phyloP scores from a whole-genome alignment of 2,888 invertebrate genomes.

The Stenodema calcarata region DNA sequence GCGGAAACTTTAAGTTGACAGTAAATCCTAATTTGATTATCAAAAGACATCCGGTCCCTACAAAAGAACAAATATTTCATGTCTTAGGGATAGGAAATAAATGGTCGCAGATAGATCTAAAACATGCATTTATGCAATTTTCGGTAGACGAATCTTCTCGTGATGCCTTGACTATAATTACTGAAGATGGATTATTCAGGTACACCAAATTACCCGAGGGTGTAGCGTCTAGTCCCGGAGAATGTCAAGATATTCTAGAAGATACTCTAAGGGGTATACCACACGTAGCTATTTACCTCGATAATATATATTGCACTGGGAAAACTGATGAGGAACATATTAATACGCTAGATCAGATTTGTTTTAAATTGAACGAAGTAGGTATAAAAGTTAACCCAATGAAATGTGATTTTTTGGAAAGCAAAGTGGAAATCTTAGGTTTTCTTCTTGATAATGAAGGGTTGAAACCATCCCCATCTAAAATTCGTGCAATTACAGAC shows the following conservation, averaged over 20 bases:
- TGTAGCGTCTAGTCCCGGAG: constrained; percentile 1
- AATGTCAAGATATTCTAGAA: constrained; percentile 22
- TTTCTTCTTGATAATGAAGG: background rate
- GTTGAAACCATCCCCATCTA: background rate
- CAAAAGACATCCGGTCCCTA: too few relatives aligned
- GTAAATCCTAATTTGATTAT: too few relatives aligned
- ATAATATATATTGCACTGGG: constrained; percentile 13
- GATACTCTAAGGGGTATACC: background rate
- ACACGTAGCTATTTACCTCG: background rate
- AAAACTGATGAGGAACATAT: background rate
- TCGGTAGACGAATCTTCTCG: background rate
- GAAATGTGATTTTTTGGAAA: background rate
- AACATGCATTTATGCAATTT: constrained; percentile 24
- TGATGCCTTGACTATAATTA: background rate
- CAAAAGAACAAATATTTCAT: too few relatives aligned
- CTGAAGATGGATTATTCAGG: background rate
- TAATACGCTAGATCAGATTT: background rate
- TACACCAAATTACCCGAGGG: background rate
- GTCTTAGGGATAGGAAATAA: too few relatives aligned
- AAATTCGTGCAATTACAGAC: background rate
- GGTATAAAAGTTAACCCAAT: background rate
- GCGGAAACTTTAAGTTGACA: too few relatives aligned
- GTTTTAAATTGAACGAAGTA: background rate
- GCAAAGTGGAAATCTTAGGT: background rate
- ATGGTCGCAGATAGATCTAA: background rate